phyloP scores from a whole-genome alignment of 2,888 invertebrate genomes.

The Blastobasis lacticolella region DNA sequence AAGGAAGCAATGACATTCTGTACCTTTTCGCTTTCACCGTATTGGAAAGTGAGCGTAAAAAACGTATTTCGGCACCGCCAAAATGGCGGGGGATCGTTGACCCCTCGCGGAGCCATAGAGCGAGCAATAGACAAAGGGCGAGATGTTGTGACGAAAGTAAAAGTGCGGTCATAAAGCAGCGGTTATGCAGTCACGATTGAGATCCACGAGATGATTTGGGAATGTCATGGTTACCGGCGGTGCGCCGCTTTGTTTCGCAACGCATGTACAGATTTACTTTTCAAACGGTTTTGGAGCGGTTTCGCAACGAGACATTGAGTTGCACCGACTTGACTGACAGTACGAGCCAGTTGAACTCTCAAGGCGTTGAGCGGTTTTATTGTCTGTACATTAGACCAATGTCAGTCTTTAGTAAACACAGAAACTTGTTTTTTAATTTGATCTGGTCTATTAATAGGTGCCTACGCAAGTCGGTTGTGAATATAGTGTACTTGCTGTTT shows the following conservation, averaged over 20 bases:
- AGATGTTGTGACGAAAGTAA: constrained; percentile 64
- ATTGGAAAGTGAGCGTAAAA: constrained; percentile 75
- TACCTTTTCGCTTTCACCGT: constrained; percentile 72
- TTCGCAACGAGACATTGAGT: constrained; percentile 31
- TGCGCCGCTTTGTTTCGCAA: constrained; percentile 44
- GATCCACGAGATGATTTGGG: constrained; percentile 64
- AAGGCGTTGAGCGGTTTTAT: too few relatives aligned
- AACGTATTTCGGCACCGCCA: constrained; percentile 68
- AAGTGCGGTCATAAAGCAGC: constrained; percentile 40
- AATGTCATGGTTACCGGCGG: constrained; percentile 64
- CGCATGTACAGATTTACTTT: constrained; percentile 25
- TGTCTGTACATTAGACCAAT: too few relatives aligned
- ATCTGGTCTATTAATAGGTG: too few relatives aligned
- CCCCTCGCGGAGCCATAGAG: constrained; percentile 48
- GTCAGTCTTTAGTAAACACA: too few relatives aligned
- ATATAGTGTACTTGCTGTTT: too few relatives aligned
- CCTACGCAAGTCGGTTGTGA: too few relatives aligned
- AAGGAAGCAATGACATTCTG: constrained; percentile 70
- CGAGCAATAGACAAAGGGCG: constrained; percentile 56
- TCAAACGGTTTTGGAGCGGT: constrained; percentile 27
- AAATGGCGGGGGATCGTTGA: constrained; percentile 60
- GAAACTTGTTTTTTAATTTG: too few relatives aligned
- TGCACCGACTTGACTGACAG: not conserved
- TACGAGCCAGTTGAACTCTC: too few relatives aligned
- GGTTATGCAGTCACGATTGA: constrained; percentile 49